A percentile compares a stretch with the other conserved stretches of the same genome.
phyloP scores from a whole-genome alignment of 2,888 invertebrate genomes.

The Pristionchus mayeri region DNA sequence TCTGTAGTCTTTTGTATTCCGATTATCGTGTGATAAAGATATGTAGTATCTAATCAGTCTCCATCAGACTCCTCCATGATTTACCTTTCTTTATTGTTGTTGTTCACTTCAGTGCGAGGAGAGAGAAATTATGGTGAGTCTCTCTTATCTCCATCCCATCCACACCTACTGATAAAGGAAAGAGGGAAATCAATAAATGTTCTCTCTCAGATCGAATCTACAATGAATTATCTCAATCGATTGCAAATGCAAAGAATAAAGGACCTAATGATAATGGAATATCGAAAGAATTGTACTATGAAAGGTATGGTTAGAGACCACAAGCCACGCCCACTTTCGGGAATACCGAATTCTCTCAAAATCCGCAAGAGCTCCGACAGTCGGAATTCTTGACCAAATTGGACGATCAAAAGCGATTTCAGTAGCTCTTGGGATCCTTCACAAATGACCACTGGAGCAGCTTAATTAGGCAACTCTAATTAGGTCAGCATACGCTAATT shows the following conservation, averaged over 20 bases:
- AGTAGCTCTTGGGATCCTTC: too few relatives aligned
- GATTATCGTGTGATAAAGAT: constrained; percentile 5
- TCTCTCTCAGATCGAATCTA: background rate
- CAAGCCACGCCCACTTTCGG: too few relatives aligned
- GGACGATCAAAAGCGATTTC: too few relatives aligned
- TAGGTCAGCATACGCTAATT: too few relatives aligned
- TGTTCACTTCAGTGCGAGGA: background rate
- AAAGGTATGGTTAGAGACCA: constrained; percentile 7
- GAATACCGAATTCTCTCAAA: too few relatives aligned
- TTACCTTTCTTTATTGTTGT: background rate
- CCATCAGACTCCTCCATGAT: background rate
- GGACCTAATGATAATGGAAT: background rate
- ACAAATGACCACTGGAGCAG: too few relatives aligned
- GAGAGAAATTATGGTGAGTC: background rate
- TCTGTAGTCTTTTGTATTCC: background rate
- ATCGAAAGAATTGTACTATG: constrained; percentile 6
- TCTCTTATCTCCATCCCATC: background rate
- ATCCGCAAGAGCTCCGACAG: too few relatives aligned
- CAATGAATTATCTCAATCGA: constrained; percentile 15
- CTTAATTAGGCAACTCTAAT: too few relatives aligned
- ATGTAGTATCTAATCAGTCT: constrained; percentile 8
- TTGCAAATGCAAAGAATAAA: background rate
- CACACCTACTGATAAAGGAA: background rate
- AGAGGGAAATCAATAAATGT: background rate
- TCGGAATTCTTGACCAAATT: too few relatives aligned